Evolutionary conservation across 2,797 vertebrate species (phyloP), one percentile per base, ranked within the genome.

Genomic region (Melanotaenia nigrans): DNA sequence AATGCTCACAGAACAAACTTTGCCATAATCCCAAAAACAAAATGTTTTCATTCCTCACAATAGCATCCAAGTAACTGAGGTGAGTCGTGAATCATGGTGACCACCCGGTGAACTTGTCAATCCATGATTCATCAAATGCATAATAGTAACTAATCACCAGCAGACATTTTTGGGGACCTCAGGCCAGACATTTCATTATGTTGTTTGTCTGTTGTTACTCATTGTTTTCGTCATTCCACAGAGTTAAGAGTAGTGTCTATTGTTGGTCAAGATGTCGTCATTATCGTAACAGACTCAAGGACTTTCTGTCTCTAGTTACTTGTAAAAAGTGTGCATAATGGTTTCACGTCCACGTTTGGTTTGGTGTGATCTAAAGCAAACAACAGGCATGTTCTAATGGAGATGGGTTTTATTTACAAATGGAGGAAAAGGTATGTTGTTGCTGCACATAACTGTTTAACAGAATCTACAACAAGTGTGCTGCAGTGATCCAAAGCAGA

Each of bases 171-270:
- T 61, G 45, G 69, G 53, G 66, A 66, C 56, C 65, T 70, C 70
- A 68, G 59, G 28, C 53, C 64, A 88, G 65, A 84, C 79, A 60
- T 81, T 68, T 81, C 77, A 84, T 81, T 82, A 81, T 79, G 73
- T 78, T 84, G 87, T 86, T 87, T 83, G 86, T 87, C 85, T 79
- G 68, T 62, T 35, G 73, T 59, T 76, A 68, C 80, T 79, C 75
- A 86, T 88, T 92, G 88, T 91, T 87, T 81, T 77, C 77, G 42
- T 86, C 90, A 90, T 92, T 93, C 90, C 89, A 66, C 60, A 35
- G 68, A 77, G 78, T 76, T 71, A 70, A 71, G 75, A 71, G 62
- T 51, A 12, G 86, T 71, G 67, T 75, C 88, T 87, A 77, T 90
- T 87, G 87, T 10, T 73, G 66, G 84, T 66, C 73, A 75, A 68